phyloP scores from a whole-genome alignment of 2,888 invertebrate species.

The Lasioglossum zephyrum region DNA sequence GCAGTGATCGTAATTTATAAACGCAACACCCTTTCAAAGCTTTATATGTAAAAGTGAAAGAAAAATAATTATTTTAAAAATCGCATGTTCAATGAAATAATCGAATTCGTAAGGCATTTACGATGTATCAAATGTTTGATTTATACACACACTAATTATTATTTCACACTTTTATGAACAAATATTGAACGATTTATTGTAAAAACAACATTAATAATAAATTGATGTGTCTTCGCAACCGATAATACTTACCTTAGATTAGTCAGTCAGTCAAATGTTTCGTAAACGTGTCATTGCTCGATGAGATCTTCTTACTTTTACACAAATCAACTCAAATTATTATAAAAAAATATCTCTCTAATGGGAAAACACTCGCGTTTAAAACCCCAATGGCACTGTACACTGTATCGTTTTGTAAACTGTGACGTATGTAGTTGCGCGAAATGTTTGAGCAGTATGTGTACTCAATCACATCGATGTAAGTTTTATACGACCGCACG shows the following conservation, averaged over 20 bases:
- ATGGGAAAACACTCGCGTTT: slow-evolving; percentile 36
- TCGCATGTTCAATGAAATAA: neutral
- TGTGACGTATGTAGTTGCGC: slow-evolving; percentile 20
- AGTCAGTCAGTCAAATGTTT: slow-evolving; percentile 36
- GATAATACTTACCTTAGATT: slow-evolving; percentile 26
- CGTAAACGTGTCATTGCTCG: slow-evolving; percentile 34
- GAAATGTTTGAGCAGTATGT: slow-evolving; percentile 20
- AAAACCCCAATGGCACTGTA: slow-evolving; percentile 28
- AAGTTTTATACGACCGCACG: slow-evolving; percentile 26
- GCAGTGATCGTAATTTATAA: slow-evolving; percentile 20
- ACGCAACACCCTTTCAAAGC: slow-evolving; percentile 1
- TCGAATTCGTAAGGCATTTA: neutral
- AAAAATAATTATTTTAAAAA: slow-evolving; percentile 2
- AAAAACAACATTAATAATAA: slow-evolving; percentile 15
- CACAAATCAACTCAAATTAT: slow-evolving; percentile 31
- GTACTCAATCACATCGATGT: slow-evolving; percentile 34
- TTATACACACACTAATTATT: neutral
- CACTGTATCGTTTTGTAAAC: slow-evolving; percentile 39
- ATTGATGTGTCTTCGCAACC: neutral
- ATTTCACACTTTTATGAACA: neutral
- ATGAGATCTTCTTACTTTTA: slow-evolving; percentile 17
- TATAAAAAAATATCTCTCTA: slow-evolving; percentile 38
- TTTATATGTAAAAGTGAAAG: slow-evolving; percentile 19
- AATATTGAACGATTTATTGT: neutral
- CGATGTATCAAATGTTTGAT: neutral